Percentiles rank a stretch among this genome's conserved stretches.
Conservation (phyloP, 2,888 invertebrate genomes). For the Eilema sororculum region DNA sequence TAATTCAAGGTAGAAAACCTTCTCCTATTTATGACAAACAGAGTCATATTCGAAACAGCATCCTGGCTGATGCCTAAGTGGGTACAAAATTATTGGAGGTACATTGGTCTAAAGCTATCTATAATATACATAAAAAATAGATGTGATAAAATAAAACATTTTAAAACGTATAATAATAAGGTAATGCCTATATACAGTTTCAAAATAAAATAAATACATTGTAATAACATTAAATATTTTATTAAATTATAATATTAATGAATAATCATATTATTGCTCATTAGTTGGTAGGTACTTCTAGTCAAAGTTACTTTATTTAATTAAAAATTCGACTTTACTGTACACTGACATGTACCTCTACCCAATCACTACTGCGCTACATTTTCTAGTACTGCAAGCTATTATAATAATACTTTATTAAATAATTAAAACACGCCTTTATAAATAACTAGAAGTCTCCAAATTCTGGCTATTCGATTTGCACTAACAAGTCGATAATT, state of each 20-base stretch:
- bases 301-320: too few relatives aligned
- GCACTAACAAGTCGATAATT: too few relatives aligned
- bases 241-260: not conserved
- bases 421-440: not conserved
- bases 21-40: too few relatives aligned
- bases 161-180: not conserved
- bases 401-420: slow-evolving; percentile 13
- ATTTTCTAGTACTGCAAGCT: slow-evolving; percentile 12
- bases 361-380: slow-evolving; percentile 12
- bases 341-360: slow-evolving; percentile 17
- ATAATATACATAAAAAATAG: not conserved
- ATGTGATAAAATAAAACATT: not conserved
- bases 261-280: slow-evolving; percentile 6
- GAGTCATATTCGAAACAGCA: too few relatives aligned
- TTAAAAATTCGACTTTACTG: too few relatives aligned
- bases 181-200: not conserved
- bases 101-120: not conserved
- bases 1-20: too few relatives aligned
- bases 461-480: too few relatives aligned
- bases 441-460: too few relatives aligned
- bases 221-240: not conserved
- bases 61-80: too few relatives aligned
- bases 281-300: not conserved
- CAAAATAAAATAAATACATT: not conserved
- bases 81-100: too few relatives aligned